Percentiles rank a stretch among this genome's conserved stretches.
Evolutionary conservation across 2,888 invertebrate genomes (phyloP).

Genomic region (Vandiemenella viatica): DNA sequence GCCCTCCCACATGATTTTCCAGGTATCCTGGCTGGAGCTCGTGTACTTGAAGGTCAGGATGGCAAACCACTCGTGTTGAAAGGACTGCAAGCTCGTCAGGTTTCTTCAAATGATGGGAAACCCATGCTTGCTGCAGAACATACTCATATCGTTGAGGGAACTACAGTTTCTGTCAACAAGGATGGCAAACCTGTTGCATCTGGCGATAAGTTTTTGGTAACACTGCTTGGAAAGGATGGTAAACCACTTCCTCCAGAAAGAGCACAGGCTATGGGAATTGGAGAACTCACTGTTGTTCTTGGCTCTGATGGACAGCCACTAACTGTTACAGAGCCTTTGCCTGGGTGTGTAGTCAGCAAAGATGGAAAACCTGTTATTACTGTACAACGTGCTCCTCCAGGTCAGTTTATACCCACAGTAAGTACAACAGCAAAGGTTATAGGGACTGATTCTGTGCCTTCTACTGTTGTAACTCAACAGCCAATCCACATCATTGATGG

Average conservation of each 20-base stretch:
- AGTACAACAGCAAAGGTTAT: conserved; percentile 22
- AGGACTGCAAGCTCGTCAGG: not conserved
- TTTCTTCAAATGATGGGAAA: not conserved
- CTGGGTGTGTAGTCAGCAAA: conserved; percentile 23
- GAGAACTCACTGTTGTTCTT: conserved; percentile 21
- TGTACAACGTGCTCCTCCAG: not conserved
- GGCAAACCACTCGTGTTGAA: not conserved
- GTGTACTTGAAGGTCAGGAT: not conserved
- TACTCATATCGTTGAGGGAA: not conserved
- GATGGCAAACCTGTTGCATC: conserved; percentile 25
- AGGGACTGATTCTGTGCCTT: conserved; percentile 25
- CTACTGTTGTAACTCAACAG: conserved; percentile 17
- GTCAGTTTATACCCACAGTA: conserved; percentile 17
- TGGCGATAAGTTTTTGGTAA: not conserved
- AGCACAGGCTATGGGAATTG: conserved; percentile 18
- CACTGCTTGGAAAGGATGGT: conserved; percentile 21
- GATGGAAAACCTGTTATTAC: conserved; percentile 24
- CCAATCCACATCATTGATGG: not conserved
- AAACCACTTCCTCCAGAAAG: conserved; percentile 22
- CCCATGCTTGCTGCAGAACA: not conserved
- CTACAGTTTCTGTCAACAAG: conserved; percentile 18
- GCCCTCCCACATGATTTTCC: not conserved
- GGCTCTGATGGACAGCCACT: conserved; percentile 23
- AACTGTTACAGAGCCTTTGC: conserved; percentile 10
- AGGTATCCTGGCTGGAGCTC: not conserved